Evolutionary conservation across 1,140 invertebrate genomes (phyloP).

Genomic region (Eueides isabella): DNA sequence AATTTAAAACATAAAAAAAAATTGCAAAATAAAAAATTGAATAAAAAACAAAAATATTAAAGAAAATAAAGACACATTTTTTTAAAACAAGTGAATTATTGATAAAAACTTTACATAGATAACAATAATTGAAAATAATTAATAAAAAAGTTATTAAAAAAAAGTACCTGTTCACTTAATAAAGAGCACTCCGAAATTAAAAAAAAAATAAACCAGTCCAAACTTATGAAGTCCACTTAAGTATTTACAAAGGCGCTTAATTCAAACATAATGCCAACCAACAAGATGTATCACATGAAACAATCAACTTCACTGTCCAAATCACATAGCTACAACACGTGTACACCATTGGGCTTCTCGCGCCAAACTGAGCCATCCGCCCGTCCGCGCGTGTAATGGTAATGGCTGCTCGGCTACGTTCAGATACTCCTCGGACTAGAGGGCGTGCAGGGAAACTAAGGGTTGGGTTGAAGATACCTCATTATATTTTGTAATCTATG

Average conservation of each 20-base stretch:
- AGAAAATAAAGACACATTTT: background rate
- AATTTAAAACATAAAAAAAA: background rate
- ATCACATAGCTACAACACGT: conserved; percentile 57
- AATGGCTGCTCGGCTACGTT: conserved; percentile 22
- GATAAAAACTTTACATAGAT: background rate
- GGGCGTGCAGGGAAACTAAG: conserved; percentile 59
- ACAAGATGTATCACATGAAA: conserved; percentile 76
- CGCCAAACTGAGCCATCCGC: conserved; percentile 67
- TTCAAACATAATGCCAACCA: conserved; percentile 77
- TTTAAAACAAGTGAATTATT: background rate
- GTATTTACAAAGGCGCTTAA: conserved; percentile 73
- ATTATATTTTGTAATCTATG: conserved; percentile 78
- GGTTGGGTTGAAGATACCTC: conserved; percentile 68
- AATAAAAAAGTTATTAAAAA: background rate
- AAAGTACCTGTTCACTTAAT: conserved; percentile 20
- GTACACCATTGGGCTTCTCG: conserved; percentile 57
- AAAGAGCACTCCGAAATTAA: conserved; percentile 51
- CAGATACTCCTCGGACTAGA: conserved; percentile 45
- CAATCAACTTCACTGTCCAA: conserved; percentile 80
- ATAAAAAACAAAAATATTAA: background rate
- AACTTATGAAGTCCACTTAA: conserved; percentile 64
- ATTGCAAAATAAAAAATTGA: background rate
- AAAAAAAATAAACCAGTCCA: conserved; percentile 48
- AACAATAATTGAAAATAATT: background rate
- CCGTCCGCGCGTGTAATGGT: conserved; percentile 28